Evolutionary conservation across 92 coral and sea anemone genomes (phyloP).

Genomic region (Umimayanthus kanabou): DNA sequence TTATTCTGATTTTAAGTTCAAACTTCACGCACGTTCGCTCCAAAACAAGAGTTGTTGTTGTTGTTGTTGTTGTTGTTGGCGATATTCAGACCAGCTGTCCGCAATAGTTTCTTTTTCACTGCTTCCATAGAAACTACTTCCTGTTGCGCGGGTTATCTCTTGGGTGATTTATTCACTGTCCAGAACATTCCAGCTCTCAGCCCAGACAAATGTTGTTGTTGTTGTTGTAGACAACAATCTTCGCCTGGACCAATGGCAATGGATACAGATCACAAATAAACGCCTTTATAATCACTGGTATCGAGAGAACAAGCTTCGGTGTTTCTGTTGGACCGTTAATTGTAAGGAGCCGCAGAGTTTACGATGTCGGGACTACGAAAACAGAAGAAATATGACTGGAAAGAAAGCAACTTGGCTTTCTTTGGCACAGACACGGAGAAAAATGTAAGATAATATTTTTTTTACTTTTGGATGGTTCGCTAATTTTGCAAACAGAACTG

Average conservation of each 20-base stretch:
- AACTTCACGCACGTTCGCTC: not conserved
- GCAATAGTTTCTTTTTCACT: not conserved
- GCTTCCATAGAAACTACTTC: slow-evolving; percentile 5
- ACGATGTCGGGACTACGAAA: slow-evolving; percentile 78
- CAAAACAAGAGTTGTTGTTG: not conserved
- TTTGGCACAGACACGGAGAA: slow-evolving; percentile 85
- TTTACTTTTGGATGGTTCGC: not conserved
- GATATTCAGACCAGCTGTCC: not conserved
- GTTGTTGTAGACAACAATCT: not conserved
- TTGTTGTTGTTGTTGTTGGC: not conserved
- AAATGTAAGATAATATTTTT: slow-evolving; percentile 60
- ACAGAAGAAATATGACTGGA: slow-evolving; percentile 82
- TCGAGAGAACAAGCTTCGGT: not conserved
- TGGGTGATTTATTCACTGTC: not conserved
- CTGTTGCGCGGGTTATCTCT: not conserved
- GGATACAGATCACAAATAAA: not conserved
- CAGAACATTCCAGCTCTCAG: not conserved
- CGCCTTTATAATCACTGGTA: not conserved
- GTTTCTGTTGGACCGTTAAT: not conserved
- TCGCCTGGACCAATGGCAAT: not conserved
- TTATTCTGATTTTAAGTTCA: not conserved
- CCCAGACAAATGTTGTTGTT: too few species aligned
- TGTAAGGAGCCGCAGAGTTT: not conserved
- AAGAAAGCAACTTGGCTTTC: slow-evolving; percentile 80
- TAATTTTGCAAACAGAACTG: not conserved